Evolutionary conservation across 1,140 invertebrate genomes (phyloP).

Genomic region (Oreohelix idahoensis): DNA sequence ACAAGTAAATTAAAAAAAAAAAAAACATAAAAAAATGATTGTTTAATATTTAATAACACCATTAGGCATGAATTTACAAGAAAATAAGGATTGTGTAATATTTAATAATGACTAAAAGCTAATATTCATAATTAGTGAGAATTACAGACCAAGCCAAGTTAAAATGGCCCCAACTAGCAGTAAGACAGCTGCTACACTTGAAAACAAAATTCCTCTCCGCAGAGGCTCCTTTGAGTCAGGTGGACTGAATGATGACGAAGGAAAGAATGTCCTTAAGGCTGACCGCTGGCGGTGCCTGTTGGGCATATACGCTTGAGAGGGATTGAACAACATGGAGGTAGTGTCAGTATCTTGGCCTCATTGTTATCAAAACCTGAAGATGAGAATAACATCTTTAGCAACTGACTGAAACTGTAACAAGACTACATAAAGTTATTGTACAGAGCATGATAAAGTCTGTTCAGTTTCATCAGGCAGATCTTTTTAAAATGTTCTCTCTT

Average conservation of each 20-base stretch:
- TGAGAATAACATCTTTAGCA: background rate
- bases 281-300: conserved; percentile 41
- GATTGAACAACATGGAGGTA: conserved; percentile 46
- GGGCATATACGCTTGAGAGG: conserved; percentile 49
- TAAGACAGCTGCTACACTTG: conserved; percentile 47
- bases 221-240: conserved; percentile 49
- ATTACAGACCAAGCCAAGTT: conserved; percentile 51
- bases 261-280: conserved; percentile 50
- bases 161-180: conserved; percentile 49
- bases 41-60: too few species aligned
- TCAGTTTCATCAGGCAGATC: too few species aligned
- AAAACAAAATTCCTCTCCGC: conserved; percentile 51
- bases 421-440: background rate
- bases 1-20: too few species aligned
- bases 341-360: background rate
- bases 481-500: too few species aligned
- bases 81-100: too few species aligned
- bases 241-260: conserved; percentile 52
- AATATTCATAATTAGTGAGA: background rate
- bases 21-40: too few species aligned
- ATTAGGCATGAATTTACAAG: too few species aligned
- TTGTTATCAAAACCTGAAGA: background rate
- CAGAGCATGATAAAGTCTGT: too few species aligned
- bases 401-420: background rate
- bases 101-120: background rate